Evolutionary conservation across 2,113 vertebrate genomes (phyloP).

Genomic region (Chlamydotis undulata): DNA sequence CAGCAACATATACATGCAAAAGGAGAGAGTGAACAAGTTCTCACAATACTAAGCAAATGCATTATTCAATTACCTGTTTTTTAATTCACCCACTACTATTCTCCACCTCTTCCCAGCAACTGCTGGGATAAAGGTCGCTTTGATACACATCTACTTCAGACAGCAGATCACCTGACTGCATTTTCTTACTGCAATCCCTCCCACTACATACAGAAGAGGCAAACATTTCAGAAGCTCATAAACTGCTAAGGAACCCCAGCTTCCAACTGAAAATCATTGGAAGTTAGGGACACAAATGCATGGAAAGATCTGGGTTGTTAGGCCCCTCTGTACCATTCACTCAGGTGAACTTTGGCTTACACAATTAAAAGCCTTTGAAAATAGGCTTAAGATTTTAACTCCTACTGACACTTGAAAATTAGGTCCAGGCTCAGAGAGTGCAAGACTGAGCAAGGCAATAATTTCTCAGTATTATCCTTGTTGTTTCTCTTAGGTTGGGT

Average conservation of each 20-base stretch:
- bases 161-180: not conserved
- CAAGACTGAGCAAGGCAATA: not conserved
- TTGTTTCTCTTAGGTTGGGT: not conserved
- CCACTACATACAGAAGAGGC: not conserved
- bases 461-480: not conserved
- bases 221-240: not conserved
- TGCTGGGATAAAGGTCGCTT: not conserved
- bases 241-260: not conserved
- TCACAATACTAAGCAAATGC: not conserved
- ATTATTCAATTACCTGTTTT: not conserved
- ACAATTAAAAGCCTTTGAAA: not conserved
- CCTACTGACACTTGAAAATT: not conserved
- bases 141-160: not conserved
- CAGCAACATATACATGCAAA: not conserved
- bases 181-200: not conserved
- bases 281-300: not conserved
- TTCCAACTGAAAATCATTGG: not conserved
- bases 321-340: not conserved
- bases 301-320: not conserved
- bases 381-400: not conserved
- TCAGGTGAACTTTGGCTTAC: not conserved
- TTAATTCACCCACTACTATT: not conserved
- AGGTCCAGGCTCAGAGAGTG: not conserved
- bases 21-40: not conserved
- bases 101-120: not conserved